Evolutionary conservation across 2,888 invertebrate genomes (phyloP).

Genomic region (Amaurobius ferox): DNA sequence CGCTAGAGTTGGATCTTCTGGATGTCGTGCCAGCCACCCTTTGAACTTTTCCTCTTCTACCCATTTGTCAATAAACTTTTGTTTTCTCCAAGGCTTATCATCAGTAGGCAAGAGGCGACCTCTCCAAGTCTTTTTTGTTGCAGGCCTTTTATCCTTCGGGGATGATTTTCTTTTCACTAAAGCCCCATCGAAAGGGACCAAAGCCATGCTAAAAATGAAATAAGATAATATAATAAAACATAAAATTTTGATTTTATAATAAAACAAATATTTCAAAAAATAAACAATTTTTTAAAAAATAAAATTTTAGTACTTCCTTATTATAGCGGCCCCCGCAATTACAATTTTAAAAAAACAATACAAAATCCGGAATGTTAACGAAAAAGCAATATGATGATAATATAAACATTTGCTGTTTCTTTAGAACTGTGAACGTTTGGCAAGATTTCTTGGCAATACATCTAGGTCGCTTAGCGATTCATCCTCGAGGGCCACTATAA

Average conservation of each 20-base stretch:
- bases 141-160: constrained; percentile 40
- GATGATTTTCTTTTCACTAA: not conserved
- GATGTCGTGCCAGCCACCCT: constrained; percentile 60
- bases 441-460: no score
- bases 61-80: constrained; percentile 68
- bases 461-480: no score
- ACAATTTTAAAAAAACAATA: no score
- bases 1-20: constrained; percentile 63
- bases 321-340: no score
- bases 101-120: constrained; percentile 50
- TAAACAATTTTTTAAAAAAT: not conserved
- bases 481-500: no score
- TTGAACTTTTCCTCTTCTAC: constrained; percentile 60
- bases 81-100: constrained; percentile 65
- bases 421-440: no score
- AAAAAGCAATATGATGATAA: no score
- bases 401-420: no score
- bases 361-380: no score
- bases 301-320: no score
- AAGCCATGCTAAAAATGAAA: constrained; percentile 27
- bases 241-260: not conserved
- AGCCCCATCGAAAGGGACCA: not conserved
- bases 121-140: constrained; percentile 59
- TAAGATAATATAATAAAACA: not conserved
- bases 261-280: not conserved